Evolutionary conservation across 1,140 invertebrate species (phyloP), one percentile per base, ranked within the genome.

Genomic region (Drosophila pseudoobscura): DNA sequence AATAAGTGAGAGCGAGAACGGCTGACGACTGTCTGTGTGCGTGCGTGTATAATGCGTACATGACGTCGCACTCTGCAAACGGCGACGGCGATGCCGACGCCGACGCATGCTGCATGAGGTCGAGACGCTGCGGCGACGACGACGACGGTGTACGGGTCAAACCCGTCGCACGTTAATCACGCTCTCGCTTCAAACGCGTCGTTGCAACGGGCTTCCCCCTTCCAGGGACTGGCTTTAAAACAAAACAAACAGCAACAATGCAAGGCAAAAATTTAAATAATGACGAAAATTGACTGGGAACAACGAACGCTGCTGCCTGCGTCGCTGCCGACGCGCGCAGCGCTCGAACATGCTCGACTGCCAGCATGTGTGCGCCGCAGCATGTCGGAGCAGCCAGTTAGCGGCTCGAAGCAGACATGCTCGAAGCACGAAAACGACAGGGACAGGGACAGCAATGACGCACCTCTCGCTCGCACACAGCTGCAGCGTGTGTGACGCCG

Each of bases 131-230:
- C 39, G 45, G 43, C 8, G 29, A 39, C 8, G 31, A 35, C 8
- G 31, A 35, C 29, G 29, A 31, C 29, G 29, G 31, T 8, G 35
- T 35, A 39, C 53, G 49, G 79, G 79, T 75, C 75, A 83, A 83
- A 70, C 69, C 60, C 60, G 79, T 78, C 79, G 74, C 78, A 80
- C 78, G 79, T 70, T 82, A 82, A 82, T 82, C 65, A 80, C 47
- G 59, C 43, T 59, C 62, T 57, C 46, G 63, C 70, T 52, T 72
- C 68, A 58, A 78, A 78, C 60, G 20, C 43, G 59, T 58, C 13
- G 50, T 35, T 39, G 20, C 43, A 15, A 44, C 59, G 35, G 31
- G n/a, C 13, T 39, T 39, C 35, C 35, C 35, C 35, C 35, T 5
- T 11, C 35, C 35, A 39, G 35, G 35, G 35, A 13, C 35, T 39